A percentile compares a stretch with the other conserved stretches of the same genome.
Conservation (phyloP, 2,888 invertebrate genomes). For the Drosophila melanosoma region DNA sequence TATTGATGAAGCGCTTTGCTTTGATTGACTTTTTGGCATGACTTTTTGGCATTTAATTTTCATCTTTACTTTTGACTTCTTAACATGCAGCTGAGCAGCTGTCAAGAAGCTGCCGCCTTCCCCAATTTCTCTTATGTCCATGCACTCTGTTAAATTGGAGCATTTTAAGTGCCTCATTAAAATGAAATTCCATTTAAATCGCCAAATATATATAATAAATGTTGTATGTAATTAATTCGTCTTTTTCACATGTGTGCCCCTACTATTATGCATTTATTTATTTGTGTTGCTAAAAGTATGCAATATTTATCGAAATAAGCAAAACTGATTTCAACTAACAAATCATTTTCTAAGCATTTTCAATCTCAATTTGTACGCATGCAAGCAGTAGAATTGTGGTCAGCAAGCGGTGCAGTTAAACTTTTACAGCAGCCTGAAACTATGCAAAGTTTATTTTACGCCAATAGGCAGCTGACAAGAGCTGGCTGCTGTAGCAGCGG, state of each 20-base stretch:
- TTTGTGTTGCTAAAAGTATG: background rate
- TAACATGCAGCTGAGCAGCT: constrained; percentile 50
- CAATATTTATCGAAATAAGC: background rate
- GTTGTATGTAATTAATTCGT: background rate
- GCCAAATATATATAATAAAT: background rate
- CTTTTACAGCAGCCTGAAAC: background rate
- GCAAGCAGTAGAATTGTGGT: constrained; percentile 8
- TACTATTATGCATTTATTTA: constrained; percentile 13
- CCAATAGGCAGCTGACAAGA: background rate
- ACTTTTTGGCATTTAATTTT: constrained; percentile 1
- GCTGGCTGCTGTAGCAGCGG: constrained; percentile 19
- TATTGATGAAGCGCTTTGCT: constrained; percentile 2
- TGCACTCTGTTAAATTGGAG: constrained; percentile 38
- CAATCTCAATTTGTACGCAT: background rate
- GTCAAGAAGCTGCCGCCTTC: constrained; percentile 52
- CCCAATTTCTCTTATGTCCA: background rate
- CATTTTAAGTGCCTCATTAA: background rate
- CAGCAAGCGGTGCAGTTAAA: background rate
- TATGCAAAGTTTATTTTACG: constrained; percentile 34
- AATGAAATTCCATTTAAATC: background rate
- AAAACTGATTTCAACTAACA: background rate
- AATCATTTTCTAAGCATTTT: constrained; percentile 2
- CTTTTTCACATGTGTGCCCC: background rate
- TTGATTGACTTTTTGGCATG: background rate
- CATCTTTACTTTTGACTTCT: constrained; percentile 17